These are phyloP conservation scores for Hyposoter didymator DNA, from an alignment of 2,888 invertebrate genomes.

Conservation along the genomic window DNA sequence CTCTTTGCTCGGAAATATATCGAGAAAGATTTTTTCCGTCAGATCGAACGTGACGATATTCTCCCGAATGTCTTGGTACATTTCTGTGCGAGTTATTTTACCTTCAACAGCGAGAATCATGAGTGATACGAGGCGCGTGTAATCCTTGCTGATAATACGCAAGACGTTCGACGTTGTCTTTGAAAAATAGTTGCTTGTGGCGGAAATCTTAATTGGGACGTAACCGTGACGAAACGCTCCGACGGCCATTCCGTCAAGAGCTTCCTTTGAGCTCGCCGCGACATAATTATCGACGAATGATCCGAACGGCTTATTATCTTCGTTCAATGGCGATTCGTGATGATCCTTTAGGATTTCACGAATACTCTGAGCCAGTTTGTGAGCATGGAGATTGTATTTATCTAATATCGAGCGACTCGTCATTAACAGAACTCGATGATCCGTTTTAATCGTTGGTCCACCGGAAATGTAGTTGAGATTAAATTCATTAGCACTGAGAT, in stretches of 20 bases:
- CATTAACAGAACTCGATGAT: slow-evolving; percentile 38
- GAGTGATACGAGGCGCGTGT: slow-evolving; percentile 74
- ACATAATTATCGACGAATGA: slow-evolving; percentile 73
- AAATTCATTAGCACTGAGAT: slow-evolving; percentile 87
- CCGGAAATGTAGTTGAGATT: slow-evolving; percentile 83
- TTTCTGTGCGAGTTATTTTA: slow-evolving; percentile 74
- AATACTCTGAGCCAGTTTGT: slow-evolving; percentile 80
- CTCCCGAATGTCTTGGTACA: slow-evolving; percentile 74
- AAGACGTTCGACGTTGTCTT: slow-evolving; percentile 33
- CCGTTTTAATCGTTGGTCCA: slow-evolving; percentile 85
- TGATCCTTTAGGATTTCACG: slow-evolving; percentile 70
- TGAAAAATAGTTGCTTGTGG: slow-evolving; percentile 56
- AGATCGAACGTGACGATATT: slow-evolving; percentile 72
- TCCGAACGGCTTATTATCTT: slow-evolving; percentile 70
- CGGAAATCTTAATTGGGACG: slow-evolving; percentile 73
- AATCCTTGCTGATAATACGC: slow-evolving; percentile 72
- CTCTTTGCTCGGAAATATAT: slow-evolving; percentile 76
- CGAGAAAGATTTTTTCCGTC: slow-evolving; percentile 71
- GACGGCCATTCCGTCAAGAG: slow-evolving; percentile 74
- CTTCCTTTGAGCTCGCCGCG: slow-evolving; percentile 74
- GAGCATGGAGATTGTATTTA: slow-evolving; percentile 80
- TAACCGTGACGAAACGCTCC: slow-evolving; percentile 72
- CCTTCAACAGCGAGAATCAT: slow-evolving; percentile 76
- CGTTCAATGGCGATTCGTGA: slow-evolving; percentile 51
- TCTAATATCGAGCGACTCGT: slow-evolving; percentile 84